Percentiles rank a stretch among this genome's conserved stretches.
These are phyloP conservation scores for Drosophila serrata DNA, from an alignment of 1,140 invertebrate genomes.

Conservation along the genomic window DNA sequence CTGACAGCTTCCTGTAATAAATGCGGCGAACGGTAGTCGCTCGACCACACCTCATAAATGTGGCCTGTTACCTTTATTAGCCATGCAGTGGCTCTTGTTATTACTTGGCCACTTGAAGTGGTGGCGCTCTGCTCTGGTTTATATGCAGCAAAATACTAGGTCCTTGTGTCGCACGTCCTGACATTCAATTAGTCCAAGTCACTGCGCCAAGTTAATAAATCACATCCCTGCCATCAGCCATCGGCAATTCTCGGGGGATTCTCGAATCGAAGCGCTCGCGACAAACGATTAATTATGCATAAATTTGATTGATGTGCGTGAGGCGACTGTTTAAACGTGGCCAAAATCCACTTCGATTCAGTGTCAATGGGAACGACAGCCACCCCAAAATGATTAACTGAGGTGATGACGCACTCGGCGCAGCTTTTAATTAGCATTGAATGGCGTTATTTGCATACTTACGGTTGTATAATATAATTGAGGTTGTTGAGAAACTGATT, in stretches of 20 bases:
- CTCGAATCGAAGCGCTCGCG: constrained; percentile 17
- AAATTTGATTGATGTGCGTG: constrained; percentile 81
- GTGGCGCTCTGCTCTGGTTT: constrained; percentile 19
- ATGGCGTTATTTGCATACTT: constrained; percentile 58
- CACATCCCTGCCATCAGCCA: constrained; percentile 44
- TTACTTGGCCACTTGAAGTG: constrained; percentile 1
- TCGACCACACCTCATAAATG: constrained; percentile 38
- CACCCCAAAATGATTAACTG: constrained; percentile 31
- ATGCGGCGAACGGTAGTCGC: constrained; percentile 51
- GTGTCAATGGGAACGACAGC: constrained; percentile 30
- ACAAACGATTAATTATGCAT: constrained; percentile 73
- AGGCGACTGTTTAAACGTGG: constrained; percentile 49
- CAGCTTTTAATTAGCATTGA: constrained; percentile 76
- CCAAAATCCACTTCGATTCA: constrained; percentile 15
- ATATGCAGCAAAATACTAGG: constrained; percentile 22
- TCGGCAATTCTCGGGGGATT: constrained; percentile 10
- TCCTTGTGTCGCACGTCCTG: constrained; percentile 61
- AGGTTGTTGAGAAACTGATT: constrained; percentile 15
- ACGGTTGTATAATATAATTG: constrained; percentile 13
- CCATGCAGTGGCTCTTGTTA: constrained; percentile 27
- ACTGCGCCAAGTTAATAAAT: constrained; percentile 66
- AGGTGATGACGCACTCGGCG: constrained; percentile 54
- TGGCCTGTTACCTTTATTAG: constrained; percentile 37
- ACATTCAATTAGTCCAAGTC: constrained; percentile 69
- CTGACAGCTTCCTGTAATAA: constrained; percentile 77